A percentile compares a stretch with the other conserved stretches of the same genome.
Evolutionary conservation across 2,797 vertebrate species (phyloP).

Genomic region (Loris lydekkerianus): DNA sequence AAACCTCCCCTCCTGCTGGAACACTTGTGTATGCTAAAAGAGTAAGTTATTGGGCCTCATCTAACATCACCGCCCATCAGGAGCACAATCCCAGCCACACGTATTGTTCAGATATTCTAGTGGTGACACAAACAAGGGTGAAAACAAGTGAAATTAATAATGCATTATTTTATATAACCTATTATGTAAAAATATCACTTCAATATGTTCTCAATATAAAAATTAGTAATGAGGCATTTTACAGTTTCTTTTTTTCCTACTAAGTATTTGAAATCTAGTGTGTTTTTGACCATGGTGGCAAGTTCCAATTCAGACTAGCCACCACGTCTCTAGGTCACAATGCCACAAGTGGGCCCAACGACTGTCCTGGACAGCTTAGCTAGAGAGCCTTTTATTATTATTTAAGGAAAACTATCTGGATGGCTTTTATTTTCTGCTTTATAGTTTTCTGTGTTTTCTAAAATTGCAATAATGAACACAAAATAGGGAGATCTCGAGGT

Average conservation of each 20-base stretch:
- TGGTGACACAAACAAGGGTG: neutral
- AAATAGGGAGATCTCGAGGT: neutral
- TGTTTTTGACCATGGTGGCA: fast-evolving
- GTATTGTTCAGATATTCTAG: neutral
- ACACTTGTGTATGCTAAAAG: fast-evolving
- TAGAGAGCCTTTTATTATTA: neutral
- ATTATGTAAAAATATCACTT: neutral
- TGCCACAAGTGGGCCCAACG: fast-evolving
- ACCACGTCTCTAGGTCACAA: neutral
- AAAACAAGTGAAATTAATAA: neutral
- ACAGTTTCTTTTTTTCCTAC: neutral
- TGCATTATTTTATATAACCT: neutral
- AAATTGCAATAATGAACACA: neutral
- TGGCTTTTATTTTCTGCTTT: neutral
- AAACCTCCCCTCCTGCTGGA: neutral
- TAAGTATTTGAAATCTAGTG: fast-evolving
- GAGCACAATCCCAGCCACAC: fast-evolving
- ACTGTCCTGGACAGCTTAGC: fast-evolving
- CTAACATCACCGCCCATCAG: fast-evolving
- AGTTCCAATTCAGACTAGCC: neutral
- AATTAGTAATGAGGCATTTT: neutral
- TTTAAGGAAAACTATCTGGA: fast-evolving
- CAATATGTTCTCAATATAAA: neutral
- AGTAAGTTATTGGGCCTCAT: fast-evolving
- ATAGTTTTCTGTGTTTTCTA: neutral